Percentiles rank a stretch among this genome's conserved stretches.
These are phyloP conservation scores for Stictocephala bisonia DNA, from an alignment of 2,888 invertebrate genomes.

Conservation along the genomic window DNA sequence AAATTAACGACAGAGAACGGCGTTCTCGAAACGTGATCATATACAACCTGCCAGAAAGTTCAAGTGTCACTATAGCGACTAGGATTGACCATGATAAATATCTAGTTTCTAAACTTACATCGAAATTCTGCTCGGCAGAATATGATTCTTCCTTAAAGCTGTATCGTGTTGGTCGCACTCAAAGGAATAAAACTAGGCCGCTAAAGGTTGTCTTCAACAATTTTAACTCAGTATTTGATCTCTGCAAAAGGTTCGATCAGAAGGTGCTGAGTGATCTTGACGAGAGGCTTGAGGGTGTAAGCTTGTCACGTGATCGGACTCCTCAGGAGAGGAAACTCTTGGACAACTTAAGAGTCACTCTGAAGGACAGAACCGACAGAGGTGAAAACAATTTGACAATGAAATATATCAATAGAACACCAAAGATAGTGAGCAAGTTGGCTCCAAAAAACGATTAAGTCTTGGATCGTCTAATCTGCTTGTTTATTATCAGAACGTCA, in stretches of 20 bases:
- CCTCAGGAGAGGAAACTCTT: too few relatives aligned
- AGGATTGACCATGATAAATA: conserved; percentile 3
- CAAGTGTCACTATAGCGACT: background rate
- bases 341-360: background rate
- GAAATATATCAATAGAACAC: background rate
- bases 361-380: background rate
- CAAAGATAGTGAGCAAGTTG: background rate
- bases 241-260: background rate
- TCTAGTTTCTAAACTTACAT: background rate
- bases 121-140: background rate
- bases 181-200: background rate
- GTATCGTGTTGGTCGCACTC: background rate
- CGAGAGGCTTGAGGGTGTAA: too few relatives aligned
- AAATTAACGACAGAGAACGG: background rate
- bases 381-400: background rate
- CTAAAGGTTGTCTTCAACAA: background rate
- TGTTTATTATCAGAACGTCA: conserved; percentile 17
- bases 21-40: background rate
- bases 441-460: too few relatives aligned
- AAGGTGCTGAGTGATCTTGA: too few relatives aligned
- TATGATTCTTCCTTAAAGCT: background rate
- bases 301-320: too few relatives aligned
- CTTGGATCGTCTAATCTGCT: background rate
- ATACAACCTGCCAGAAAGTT: conserved; percentile 8
- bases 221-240: background rate